Percentiles rank a stretch among this genome's conserved stretches.
Evolutionary conservation across 2,888 invertebrate genomes (phyloP).

Genomic region (Mantis religiosa): DNA sequence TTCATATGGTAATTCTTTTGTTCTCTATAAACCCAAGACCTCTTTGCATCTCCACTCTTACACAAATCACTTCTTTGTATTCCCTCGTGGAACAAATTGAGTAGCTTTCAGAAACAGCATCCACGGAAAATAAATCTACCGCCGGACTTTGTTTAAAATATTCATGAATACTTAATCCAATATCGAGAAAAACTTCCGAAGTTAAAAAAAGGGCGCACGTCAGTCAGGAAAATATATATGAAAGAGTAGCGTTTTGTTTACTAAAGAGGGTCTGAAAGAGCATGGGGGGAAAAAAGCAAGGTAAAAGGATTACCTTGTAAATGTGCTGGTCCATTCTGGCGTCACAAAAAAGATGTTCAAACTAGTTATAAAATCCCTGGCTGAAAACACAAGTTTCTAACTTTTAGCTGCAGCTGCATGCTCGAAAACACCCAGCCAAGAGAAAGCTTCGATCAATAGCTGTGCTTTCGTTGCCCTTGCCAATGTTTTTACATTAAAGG

Average conservation of each 20-base stretch:
- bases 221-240: neutral
- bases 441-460: neutral
- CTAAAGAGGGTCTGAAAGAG: neutral
- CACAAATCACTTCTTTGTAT: neutral
- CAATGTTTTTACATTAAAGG: no score
- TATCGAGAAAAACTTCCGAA: neutral
- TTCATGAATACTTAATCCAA: neutral
- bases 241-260: neutral
- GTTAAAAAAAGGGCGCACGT: neutral
- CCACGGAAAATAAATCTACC: neutral
- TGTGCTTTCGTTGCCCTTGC: neutral
- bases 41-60: neutral
- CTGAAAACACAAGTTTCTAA: neutral
- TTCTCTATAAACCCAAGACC: neutral
- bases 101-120: neutral
- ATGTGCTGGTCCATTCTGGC: neutral
- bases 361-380: neutral
- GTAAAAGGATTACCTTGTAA: neutral
- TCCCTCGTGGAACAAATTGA: neutral
- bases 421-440: neutral
- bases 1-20: no score
- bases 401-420: neutral
- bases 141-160: neutral
- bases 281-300: neutral
- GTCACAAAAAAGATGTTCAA: neutral